A percentile compares a stretch with the other conserved stretches of the same genome.
Conservation (phyloP, 2,113 vertebrate genomes). For the Ailurus styani region DNA sequence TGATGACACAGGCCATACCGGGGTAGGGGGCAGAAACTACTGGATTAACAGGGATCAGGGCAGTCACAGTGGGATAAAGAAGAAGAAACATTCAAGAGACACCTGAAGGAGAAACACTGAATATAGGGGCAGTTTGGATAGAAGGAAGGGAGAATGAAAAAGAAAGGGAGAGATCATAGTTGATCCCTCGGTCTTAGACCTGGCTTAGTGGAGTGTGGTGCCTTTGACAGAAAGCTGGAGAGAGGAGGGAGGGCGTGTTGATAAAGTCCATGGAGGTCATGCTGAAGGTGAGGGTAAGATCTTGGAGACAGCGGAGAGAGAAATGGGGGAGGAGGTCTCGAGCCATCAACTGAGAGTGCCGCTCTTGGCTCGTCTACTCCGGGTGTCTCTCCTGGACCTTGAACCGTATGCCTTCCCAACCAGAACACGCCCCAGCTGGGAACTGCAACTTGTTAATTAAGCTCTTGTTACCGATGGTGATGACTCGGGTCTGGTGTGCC, state of each 20-base stretch:
- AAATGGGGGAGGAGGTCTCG: neutral
- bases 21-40: neutral
- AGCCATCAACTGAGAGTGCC: neutral
- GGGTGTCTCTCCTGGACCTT: neutral
- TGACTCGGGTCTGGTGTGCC: neutral
- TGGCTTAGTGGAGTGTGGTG: neutral
- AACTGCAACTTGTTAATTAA: neutral
- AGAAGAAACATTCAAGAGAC: neutral
- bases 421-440: neutral
- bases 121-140: neutral
- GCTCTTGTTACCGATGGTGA: neutral
- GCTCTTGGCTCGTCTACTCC: too few relatives aligned
- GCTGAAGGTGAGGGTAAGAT: neutral
- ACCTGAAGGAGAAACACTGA: neutral
- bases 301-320: neutral
- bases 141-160: neutral
- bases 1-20: neutral
- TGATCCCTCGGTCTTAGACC: neutral
- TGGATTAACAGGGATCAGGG: neutral
- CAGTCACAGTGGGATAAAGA: neutral
- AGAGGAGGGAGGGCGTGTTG: accelerated
- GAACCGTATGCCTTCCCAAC: accelerated
- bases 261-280: neutral
- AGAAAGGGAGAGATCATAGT: too few relatives aligned
- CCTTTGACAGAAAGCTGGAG: neutral